These are phyloP conservation scores for Aldrovandia affinis DNA, from an alignment of 2,797 vertebrate genomes.

Conservation along the genomic window DNA sequence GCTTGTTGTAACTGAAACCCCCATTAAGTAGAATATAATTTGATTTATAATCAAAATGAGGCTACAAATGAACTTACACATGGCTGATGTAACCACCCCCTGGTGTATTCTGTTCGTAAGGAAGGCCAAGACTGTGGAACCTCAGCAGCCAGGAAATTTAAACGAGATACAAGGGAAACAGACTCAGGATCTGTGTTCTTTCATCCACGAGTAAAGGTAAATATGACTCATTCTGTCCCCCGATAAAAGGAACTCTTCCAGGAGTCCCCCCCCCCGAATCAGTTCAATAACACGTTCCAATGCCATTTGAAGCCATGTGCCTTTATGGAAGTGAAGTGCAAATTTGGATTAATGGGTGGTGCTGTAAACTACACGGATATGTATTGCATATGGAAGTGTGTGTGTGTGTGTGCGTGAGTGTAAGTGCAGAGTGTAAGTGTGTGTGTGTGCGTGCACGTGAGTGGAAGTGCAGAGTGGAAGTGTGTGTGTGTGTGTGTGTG, in stretches of 20 bases:
- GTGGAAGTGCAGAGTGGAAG: background rate
- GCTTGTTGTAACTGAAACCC: constrained; percentile 14
- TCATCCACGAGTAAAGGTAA: background rate
- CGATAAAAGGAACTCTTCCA: background rate
- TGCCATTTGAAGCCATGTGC: background rate
- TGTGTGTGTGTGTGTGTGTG: background rate
- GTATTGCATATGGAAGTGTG: background rate
- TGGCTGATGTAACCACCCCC: constrained; percentile 7
- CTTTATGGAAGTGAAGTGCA: background rate
- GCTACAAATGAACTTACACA: constrained; percentile 22
- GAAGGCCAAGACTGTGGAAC: background rate
- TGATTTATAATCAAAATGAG: constrained; percentile 19
- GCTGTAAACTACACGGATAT: background rate
- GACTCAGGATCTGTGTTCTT: background rate
- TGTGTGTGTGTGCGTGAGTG: background rate
- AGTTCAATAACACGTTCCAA: constrained; percentile 1
- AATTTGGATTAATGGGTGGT: background rate
- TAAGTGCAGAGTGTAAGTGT: background rate
- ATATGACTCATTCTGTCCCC: background rate
- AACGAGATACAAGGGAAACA: background rate
- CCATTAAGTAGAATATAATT: background rate
- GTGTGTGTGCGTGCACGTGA: background rate
- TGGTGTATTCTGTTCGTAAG: background rate
- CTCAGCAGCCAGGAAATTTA: constrained; percentile 6
- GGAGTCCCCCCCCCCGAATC: background rate